These are phyloP conservation scores for Drosophila melanosoma DNA, from an alignment of 2,888 invertebrate species.

Conservation along the genomic window DNA sequence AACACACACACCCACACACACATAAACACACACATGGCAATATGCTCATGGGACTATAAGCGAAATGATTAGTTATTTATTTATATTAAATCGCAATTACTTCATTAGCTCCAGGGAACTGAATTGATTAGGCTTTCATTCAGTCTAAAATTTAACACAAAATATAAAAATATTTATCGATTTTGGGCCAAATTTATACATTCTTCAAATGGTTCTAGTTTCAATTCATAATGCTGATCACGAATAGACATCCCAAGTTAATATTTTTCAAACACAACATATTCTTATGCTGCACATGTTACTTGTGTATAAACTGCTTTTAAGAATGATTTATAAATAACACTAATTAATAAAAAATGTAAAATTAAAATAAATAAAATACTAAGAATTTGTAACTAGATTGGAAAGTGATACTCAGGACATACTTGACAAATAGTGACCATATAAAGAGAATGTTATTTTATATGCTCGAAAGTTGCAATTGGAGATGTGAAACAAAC, in stretches of 20 bases:
- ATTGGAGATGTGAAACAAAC: background rate
- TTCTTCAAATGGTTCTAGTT: background rate
- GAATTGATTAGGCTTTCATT: background rate
- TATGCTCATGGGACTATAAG: constrained; percentile 39
- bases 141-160: background rate
- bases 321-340: background rate
- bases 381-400: background rate
- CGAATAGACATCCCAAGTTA: background rate
- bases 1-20: constrained; percentile 1
- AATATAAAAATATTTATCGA: background rate
- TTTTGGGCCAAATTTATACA: background rate
- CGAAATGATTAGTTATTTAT: constrained; percentile 71
- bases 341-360: background rate
- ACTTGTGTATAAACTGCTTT: background rate
- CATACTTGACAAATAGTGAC: background rate
- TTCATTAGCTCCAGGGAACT: constrained; percentile 56
- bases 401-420: background rate
- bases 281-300: background rate
- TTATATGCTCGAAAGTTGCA: background rate
- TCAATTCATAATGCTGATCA: background rate
- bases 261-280: background rate
- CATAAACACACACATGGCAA: constrained; percentile 5
- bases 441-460: background rate
- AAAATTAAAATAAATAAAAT: background rate
- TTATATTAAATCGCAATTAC: constrained; percentile 74